phyloP scores from a whole-genome alignment of 2,113 vertebrate genomes.

The Ia io region DNA sequence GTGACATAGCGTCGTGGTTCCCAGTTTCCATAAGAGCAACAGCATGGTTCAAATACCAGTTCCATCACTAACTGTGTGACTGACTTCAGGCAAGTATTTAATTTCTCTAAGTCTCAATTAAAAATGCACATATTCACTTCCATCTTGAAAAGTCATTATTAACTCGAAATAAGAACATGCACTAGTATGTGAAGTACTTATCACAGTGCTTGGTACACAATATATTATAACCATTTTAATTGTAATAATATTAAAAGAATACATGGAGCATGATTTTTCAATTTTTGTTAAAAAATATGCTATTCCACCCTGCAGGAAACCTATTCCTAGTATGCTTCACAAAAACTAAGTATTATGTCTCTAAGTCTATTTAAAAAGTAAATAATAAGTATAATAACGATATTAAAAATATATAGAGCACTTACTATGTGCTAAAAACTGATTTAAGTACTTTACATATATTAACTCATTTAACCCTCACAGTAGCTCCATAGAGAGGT shows the following conservation, averaged over 20 bases:
- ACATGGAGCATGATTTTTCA: not conserved
- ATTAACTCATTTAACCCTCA: not conserved
- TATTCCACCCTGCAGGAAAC: not conserved
- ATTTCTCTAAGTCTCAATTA: not conserved
- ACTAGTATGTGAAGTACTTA: not conserved
- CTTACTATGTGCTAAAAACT: not conserved
- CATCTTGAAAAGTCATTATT: not conserved
- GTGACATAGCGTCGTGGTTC: not conserved
- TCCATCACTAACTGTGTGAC: not conserved
- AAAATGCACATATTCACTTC: not conserved
- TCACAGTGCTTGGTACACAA: not conserved
- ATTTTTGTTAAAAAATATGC: not conserved
- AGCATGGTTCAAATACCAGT: not conserved
- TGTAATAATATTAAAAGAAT: not conserved
- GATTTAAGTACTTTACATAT: not conserved
- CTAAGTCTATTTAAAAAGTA: not conserved
- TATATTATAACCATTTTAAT: not conserved
- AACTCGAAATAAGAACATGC: not conserved
- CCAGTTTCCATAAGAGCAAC: not conserved
- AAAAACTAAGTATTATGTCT: not conserved
- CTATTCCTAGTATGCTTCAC: not conserved
- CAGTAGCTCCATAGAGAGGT: not conserved
- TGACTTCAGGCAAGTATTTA: not conserved
- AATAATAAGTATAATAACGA: not conserved
- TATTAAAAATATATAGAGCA: not conserved